Base-by-base conservation (phyloP, 2,888 invertebrate species). In the Thymelicus sylvestris region DNA sequence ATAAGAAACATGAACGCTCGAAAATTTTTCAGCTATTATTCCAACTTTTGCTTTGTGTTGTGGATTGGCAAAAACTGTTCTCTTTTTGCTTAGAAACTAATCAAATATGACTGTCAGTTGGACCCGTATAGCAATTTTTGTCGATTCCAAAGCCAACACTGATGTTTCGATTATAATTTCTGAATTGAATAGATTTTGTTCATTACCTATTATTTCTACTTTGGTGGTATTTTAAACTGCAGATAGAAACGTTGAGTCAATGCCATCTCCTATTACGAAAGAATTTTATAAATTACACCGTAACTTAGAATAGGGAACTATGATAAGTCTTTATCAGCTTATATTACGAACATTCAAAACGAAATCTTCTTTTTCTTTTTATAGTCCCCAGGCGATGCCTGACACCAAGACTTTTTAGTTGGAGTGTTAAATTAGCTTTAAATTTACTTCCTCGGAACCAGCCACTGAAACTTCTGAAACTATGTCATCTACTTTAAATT, bases 401-500 rank as follows among this genome's bases (percentile, higher is more conserved):
- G 57, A 60, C 41, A 39, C 60, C 15, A 15, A 39, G 41, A 41
- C 15, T 41, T 60, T 60, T 48, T 55, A 55, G 67, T 62, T 50
- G 39, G 47, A 65, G 70, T 65, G 64, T 52, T 65, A 65, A 70
- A 70, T 70, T 65, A 66, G 52, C 65, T 70, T 66, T 52, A 60
- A 70, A 61, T 70, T 70, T 70, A 66, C 65, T 70, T 60, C 31
- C 41, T 12, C 59, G 39, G 41, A 65, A 59, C n/a, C 52, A 44
- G 15, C 70, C 15, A 52, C 70, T 41, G 59, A 44, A 41, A 70
- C 65, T 70, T 66, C 39, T 52, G 65, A 66, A 70, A 70, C 60
- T 66, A 60, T 50, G 39, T 65, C 57, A 64, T 70, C 70, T 70
- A 65, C 65, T 70, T 65, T 70, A 66, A 60, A 66, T 60, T 70